Evolutionary conservation across 2,888 invertebrate species (phyloP).

Genomic region (Arrhopalites spinosus): DNA sequence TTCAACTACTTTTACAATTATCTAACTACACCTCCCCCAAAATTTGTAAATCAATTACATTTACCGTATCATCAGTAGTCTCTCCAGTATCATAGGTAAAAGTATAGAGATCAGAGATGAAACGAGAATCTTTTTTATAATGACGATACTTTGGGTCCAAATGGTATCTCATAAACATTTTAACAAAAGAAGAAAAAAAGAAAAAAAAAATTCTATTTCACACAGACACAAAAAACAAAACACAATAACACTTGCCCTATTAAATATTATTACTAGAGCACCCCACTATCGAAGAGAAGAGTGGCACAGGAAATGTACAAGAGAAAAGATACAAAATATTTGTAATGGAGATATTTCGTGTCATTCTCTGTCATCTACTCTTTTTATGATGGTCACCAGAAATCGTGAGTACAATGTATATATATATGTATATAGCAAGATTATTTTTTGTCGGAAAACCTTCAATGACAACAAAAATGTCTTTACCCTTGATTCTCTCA

Average conservation of each 20-base stretch:
- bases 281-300: not conserved
- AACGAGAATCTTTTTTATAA: conserved; percentile 85
- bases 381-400: not conserved
- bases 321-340: not conserved
- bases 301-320: not conserved
- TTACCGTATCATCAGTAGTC: conserved; percentile 26
- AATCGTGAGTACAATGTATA: not conserved
- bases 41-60: not conserved
- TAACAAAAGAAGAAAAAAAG: too few species aligned
- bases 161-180: conserved; percentile 54
- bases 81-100: conserved; percentile 73
- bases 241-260: not conserved
- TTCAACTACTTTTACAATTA: not conserved
- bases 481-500: not conserved
- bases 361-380: conserved; percentile 30
- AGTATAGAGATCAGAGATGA: conserved; percentile 81
- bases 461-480: not conserved
- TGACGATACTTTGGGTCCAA: conserved; percentile 65
- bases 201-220: too few species aligned
- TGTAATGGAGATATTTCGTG: conserved; percentile 31
- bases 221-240: not conserved
- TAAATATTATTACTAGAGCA: not conserved
- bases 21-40: too few species aligned
- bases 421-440: not conserved
- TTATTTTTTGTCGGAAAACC: not conserved